Conservation (phyloP, 2,888 invertebrate genomes). For the Cantharis nigra region DNA sequence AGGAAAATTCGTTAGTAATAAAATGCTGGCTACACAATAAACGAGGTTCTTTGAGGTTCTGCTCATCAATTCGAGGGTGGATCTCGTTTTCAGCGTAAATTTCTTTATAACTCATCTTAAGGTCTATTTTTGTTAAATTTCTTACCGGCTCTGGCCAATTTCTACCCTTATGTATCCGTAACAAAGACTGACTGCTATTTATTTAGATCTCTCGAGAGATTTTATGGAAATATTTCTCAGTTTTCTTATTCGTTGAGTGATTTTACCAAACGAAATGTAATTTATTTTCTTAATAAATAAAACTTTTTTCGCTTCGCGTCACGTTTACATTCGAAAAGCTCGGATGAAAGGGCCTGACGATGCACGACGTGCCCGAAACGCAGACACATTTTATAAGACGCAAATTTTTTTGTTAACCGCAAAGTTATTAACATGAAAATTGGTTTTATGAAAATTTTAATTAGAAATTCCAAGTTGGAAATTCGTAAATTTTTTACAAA, state of each 20-base stretch:
- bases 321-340: neutral
- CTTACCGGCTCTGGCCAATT: conserved; percentile 27
- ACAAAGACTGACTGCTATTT: conserved; percentile 51
- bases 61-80: conserved; percentile 27
- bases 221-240: conserved; percentile 54
- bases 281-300: neutral
- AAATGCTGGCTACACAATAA: conserved; percentile 28
- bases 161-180: conserved; percentile 44
- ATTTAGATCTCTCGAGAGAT: conserved; percentile 53
- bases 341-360: too few species aligned
- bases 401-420: neutral
- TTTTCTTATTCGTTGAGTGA: conserved; percentile 44
- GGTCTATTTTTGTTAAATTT: conserved; percentile 38
- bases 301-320: neutral
- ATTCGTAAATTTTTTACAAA: neutral
- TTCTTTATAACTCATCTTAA: conserved; percentile 43
- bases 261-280: conserved; percentile 37
- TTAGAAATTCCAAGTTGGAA: neutral
- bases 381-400: neutral
- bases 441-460: neutral
- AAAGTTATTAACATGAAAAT: neutral
- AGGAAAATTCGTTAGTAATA: conserved; percentile 25
- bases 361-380: neutral
- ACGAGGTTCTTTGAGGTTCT: conserved; percentile 30
- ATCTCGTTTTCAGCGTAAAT: conserved; percentile 38